phyloP scores from a whole-genome alignment of 2,113 vertebrate species.

The Prunella fulvescens region DNA sequence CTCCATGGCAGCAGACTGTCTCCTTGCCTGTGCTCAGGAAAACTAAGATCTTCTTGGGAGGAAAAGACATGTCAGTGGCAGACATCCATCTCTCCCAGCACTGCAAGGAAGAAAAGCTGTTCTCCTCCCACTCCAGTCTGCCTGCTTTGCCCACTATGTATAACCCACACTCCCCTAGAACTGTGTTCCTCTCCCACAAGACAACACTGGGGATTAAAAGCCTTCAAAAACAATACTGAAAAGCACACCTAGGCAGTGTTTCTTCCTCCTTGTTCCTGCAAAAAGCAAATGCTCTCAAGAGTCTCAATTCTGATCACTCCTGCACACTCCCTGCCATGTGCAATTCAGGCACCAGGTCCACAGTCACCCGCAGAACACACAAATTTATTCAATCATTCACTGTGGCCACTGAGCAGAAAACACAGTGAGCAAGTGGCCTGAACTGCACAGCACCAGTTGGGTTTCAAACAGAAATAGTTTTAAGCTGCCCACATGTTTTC shows the following conservation, averaged over 20 bases:
- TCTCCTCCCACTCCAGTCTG: not conserved
- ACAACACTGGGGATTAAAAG: not conserved
- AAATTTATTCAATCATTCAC: not conserved
- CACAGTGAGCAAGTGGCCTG: not conserved
- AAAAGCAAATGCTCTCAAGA: not conserved
- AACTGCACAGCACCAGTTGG: not conserved
- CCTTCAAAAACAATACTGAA: not conserved
- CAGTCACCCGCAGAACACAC: not conserved
- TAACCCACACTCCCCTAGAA: not conserved
- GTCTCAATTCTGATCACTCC: not conserved
- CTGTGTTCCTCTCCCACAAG: rapidly evolving
- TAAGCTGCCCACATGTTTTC: slow-evolving; percentile 1
- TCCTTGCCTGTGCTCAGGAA: not conserved
- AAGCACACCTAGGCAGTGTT: not conserved
- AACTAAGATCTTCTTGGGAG: rapidly evolving
- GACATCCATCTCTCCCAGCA: not conserved
- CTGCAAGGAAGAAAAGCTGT: not conserved
- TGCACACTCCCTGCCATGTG: rapidly evolving
- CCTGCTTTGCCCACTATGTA: not conserved
- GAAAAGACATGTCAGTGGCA: not conserved
- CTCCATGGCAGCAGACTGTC: not conserved
- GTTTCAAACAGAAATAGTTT: slow-evolving; percentile 8
- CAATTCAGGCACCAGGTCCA: not conserved
- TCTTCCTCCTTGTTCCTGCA: not conserved
- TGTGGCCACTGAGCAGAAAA: not conserved